A percentile compares a stretch with the other conserved stretches of the same genome.
These are phyloP conservation scores for Sminthurinus signatus DNA, from an alignment of 1,140 invertebrate species.

Conservation along the genomic window DNA sequence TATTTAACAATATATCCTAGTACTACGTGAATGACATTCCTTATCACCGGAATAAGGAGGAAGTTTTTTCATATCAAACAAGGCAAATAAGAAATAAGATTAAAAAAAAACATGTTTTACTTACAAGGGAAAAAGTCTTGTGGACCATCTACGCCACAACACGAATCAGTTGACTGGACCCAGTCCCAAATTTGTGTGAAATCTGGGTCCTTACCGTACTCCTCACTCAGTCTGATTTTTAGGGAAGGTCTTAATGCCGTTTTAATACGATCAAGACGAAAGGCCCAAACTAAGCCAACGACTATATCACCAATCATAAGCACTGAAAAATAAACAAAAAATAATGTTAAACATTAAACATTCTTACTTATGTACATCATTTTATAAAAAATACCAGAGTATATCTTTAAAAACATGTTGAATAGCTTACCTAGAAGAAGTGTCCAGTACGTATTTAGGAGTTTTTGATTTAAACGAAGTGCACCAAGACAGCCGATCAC, in stretches of 20 bases:
- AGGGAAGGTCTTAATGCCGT: constrained; percentile 62
- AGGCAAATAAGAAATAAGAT: no score
- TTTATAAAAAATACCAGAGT: no score
- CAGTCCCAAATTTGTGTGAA: constrained; percentile 74
- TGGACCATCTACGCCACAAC: constrained; percentile 69
- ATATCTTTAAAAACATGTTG: no score
- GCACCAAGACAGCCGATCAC: constrained; percentile 61
- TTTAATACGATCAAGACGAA: constrained; percentile 67
- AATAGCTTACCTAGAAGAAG: no score
- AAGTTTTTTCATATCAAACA: no score
- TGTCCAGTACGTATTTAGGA: constrained; percentile 13
- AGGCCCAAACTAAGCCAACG: constrained; percentile 79
- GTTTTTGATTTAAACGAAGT: constrained; percentile 62
- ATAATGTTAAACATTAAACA: no score
- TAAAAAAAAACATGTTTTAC: no score
- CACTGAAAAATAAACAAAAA: no score
- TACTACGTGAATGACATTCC: no score
- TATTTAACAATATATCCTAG: no score
- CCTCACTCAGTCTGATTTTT: constrained; percentile 51
- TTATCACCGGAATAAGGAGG: no score
- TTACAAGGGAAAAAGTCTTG: constrained; percentile 54
- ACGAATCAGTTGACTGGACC: constrained; percentile 65
- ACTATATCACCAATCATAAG: constrained; percentile 74
- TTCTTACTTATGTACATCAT: no score
- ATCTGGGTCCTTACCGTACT: constrained; percentile 63